A percentile compares a stretch with the other conserved stretches of the same genome.
Evolutionary conservation across 2,888 invertebrate genomes (phyloP).

Genomic region (Mythimna ferrago): DNA sequence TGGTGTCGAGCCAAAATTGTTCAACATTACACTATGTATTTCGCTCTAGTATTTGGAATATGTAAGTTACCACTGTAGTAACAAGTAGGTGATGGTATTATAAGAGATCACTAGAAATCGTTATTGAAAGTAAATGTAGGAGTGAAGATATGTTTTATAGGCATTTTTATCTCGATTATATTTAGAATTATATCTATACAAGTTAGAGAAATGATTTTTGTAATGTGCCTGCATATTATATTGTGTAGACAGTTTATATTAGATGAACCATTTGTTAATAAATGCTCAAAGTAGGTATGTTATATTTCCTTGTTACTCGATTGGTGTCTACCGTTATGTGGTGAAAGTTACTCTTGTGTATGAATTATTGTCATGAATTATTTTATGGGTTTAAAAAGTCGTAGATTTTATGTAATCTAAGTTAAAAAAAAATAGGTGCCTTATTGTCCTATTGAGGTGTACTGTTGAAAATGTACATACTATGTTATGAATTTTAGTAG

Average conservation of each 20-base stretch:
- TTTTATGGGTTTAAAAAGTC: conserved; percentile 73
- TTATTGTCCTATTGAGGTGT: conserved; percentile 86
- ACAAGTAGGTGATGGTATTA: conserved; percentile 67
- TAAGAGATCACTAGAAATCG: conserved; percentile 53
- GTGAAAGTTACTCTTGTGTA: conserved; percentile 81
- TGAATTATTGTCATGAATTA: conserved; percentile 67
- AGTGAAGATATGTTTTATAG: conserved; percentile 59
- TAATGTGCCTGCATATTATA: conserved; percentile 48
- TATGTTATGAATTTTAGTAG: conserved; percentile 87
- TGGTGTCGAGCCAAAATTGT: conserved; percentile 54
- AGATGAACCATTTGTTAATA: conserved; percentile 58
- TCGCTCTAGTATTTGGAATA: conserved; percentile 50
- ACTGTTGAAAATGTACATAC: conserved; percentile 88
- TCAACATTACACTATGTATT: conserved; percentile 36
- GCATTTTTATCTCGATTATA: conserved; percentile 68
- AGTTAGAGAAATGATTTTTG: conserved; percentile 52
- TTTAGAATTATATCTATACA: conserved; percentile 58
- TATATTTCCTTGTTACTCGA: conserved; percentile 77
- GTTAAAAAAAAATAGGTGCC: conserved; percentile 81
- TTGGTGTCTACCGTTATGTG: conserved; percentile 74
- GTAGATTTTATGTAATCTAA: conserved; percentile 64
- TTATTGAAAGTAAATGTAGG: conserved; percentile 49
- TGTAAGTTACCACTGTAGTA: conserved; percentile 65
- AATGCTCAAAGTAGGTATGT: conserved; percentile 83
- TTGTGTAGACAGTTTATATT: conserved; percentile 45